Evolutionary conservation across 2,113 vertebrate species (phyloP).

Genomic region (Gavialis gangeticus): DNA sequence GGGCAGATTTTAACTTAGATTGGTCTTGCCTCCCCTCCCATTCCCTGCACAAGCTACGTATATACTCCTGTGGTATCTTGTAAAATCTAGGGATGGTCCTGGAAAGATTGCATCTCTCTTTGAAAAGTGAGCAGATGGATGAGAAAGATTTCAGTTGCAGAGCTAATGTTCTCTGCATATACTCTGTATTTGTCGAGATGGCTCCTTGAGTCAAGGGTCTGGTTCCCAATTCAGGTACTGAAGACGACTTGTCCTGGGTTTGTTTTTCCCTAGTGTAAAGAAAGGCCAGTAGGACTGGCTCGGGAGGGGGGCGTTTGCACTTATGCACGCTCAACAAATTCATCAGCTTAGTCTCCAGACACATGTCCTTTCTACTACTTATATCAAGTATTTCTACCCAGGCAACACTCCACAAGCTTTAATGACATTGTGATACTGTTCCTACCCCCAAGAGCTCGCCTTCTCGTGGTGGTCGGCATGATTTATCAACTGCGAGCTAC

Average conservation of each 20-base stretch:
- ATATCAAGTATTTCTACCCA: accelerated
- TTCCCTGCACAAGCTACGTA: background rate
- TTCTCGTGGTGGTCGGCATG: accelerated
- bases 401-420: background rate
- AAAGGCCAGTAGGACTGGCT: accelerated
- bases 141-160: background rate
- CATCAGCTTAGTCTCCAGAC: background rate
- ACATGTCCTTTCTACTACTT: background rate
- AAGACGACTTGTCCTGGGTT: background rate
- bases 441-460: background rate
- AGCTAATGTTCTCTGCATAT: accelerated
- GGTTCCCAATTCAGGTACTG: background rate
- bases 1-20: background rate
- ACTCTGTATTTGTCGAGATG: accelerated
- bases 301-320: background rate
- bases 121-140: background rate
- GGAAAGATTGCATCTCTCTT: background rate
- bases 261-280: background rate
- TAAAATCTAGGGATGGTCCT: background rate
- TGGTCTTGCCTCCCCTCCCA: accelerated
- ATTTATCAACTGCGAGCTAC: accelerated
- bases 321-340: accelerated
- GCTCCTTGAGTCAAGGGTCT: background rate
- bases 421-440: accelerated
- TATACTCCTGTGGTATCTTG: accelerated